These are phyloP conservation scores for Lycophotia porphyrea DNA, from an alignment of 2,888 invertebrate genomes.

Conservation along the genomic window DNA sequence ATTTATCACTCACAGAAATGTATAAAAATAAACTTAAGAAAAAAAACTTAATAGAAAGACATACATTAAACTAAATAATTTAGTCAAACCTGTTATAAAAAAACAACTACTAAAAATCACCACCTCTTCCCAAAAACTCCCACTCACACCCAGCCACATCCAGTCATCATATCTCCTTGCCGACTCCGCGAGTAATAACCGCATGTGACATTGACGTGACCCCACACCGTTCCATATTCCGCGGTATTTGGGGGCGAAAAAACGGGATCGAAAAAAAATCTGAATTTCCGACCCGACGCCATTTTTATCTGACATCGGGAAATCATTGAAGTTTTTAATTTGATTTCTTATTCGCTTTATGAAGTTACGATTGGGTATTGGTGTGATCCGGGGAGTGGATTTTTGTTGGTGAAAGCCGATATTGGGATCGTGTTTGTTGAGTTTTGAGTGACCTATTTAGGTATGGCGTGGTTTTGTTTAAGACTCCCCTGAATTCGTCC, in stretches of 20 bases:
- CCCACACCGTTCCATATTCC: conserved; percentile 63
- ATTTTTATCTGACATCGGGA: conserved; percentile 56
- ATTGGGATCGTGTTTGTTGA: conserved; percentile 8
- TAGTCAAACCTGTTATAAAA: not conserved
- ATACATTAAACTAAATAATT: not conserved
- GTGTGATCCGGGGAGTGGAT: not conserved
- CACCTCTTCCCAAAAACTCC: not conserved
- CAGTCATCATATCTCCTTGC: conserved; percentile 56
- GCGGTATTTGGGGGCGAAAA: conserved; percentile 56
- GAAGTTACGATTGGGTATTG: conserved; percentile 57
- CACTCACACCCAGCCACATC: conserved; percentile 55
- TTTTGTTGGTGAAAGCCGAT: conserved; percentile 11
- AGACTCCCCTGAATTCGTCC: not conserved
- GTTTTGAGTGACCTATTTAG: conserved; percentile 1
- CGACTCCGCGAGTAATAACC: conserved; percentile 72
- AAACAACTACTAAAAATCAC: not conserved
- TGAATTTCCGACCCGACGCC: conserved; percentile 34
- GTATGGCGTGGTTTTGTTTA: not conserved
- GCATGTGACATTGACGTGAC: conserved; percentile 80
- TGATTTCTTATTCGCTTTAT: conserved; percentile 60
- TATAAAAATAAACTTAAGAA: too few relatives aligned
- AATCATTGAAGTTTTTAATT: conserved; percentile 68
- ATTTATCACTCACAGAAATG: too few relatives aligned
- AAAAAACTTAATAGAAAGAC: too few relatives aligned
- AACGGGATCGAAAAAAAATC: conserved; percentile 26